Percentiles rank a stretch among this genome's conserved stretches.
Conservation (phyloP, 2,888 invertebrate species). For the Oegoconia quadripuncta region DNA sequence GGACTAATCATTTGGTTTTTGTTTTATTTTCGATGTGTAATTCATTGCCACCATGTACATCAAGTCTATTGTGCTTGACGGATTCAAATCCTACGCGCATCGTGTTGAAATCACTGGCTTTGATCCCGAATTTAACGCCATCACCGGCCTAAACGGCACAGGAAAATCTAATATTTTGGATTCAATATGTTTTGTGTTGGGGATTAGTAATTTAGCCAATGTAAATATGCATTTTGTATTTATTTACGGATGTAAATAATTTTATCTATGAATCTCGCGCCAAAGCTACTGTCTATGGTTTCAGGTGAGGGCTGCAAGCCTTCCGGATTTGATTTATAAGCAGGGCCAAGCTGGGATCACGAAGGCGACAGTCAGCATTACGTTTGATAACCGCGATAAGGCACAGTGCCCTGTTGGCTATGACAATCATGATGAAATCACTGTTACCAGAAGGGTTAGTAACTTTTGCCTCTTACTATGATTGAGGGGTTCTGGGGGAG, state of each 20-base stretch:
- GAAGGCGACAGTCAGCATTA: conserved; percentile 96
- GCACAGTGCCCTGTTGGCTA: conserved; percentile 93
- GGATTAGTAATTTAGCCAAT: conserved; percentile 94
- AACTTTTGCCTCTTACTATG: too few species aligned
- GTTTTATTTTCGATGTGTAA: conserved; percentile 12
- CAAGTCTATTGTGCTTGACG: conserved; percentile 94
- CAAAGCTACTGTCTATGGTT: too few species aligned
- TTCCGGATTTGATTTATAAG: conserved; percentile 98
- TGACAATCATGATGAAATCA: conserved; percentile 93
- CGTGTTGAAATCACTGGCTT: conserved; percentile 95
- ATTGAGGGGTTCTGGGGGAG: too few species aligned
- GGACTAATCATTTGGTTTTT: too few species aligned
- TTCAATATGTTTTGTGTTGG: conserved; percentile 97
- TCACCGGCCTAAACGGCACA: conserved; percentile 98
- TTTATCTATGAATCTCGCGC: neutral
- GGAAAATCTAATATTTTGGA: conserved; percentile 99
- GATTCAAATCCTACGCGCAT: conserved; percentile 98
- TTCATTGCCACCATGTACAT: conserved; percentile 85
- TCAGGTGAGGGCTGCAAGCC: conserved; percentile 93
- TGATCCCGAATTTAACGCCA: conserved; percentile 97
- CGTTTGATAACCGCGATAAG: conserved; percentile 94
- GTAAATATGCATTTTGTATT: conserved; percentile 75
- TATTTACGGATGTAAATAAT: neutral
- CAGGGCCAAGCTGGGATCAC: conserved; percentile 97
- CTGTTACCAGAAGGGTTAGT: conserved; percentile 91